Conservation (phyloP, 2,888 invertebrate genomes). For the Saturnia pavonia region DNA sequence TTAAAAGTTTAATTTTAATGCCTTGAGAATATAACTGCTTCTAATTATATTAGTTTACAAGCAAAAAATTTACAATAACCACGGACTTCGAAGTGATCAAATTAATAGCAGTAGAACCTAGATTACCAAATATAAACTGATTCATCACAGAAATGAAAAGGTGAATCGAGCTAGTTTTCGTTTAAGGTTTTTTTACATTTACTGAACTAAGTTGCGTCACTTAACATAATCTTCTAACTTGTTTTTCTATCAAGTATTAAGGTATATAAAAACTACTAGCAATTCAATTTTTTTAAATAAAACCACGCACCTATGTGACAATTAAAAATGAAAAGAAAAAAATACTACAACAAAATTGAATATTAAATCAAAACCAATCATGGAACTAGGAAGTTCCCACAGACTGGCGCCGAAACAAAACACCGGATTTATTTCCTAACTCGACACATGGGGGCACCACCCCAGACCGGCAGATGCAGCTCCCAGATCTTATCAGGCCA, state of each 20-base stretch:
- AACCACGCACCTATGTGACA: neutral
- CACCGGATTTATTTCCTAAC: constrained; percentile 72
- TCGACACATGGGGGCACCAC: constrained; percentile 41
- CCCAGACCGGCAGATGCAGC: constrained; percentile 70
- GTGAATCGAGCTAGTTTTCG: too few relatives aligned
- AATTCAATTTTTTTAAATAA: too few relatives aligned
- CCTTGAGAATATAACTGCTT: neutral
- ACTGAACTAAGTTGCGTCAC: too few relatives aligned
- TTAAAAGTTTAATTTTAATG: neutral
- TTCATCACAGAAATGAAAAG: neutral
- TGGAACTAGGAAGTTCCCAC: constrained; percentile 61
- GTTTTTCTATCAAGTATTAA: too few relatives aligned
- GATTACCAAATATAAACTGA: neutral
- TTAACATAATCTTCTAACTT: too few relatives aligned
- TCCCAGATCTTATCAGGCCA: constrained; percentile 66
- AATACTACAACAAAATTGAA: constrained; percentile 42
- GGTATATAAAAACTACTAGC: too few relatives aligned
- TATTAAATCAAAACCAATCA: constrained; percentile 73
- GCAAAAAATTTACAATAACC: neutral
- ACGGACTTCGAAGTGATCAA: neutral
- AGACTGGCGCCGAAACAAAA: constrained; percentile 61
- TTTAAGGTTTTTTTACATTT: too few relatives aligned
- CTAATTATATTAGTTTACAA: neutral
- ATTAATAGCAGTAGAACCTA: neutral
- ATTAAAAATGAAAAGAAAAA: constrained; percentile 17